These are phyloP conservation scores for Tenualosa thibaudeaui DNA, from an alignment of 2,797 vertebrate species.

Conservation along the genomic window DNA sequence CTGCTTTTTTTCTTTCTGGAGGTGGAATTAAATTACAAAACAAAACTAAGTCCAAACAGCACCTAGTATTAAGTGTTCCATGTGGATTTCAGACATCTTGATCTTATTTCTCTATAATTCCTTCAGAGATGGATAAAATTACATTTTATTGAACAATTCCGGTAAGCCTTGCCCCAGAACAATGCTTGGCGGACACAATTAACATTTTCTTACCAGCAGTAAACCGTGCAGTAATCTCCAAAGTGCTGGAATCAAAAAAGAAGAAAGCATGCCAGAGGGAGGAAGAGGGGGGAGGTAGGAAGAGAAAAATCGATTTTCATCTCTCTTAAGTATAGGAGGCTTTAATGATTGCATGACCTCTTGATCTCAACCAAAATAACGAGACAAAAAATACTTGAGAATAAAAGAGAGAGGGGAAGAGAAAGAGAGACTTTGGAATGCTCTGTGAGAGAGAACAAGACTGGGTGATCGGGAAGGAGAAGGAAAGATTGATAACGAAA, in stretches of 20 bases:
- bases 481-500: slow-evolving; percentile 15
- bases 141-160: slow-evolving; percentile 52
- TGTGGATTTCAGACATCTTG: slow-evolving; percentile 53
- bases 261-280: slow-evolving; percentile 16
- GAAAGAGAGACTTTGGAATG: not conserved
- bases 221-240: slow-evolving; percentile 28
- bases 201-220: slow-evolving; percentile 46
- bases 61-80: slow-evolving; percentile 47
- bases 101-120: slow-evolving; percentile 57
- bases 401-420: not conserved
- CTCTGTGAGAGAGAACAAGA: not conserved
- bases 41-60: slow-evolving; percentile 31
- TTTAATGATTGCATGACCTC: not conserved
- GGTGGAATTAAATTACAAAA: slow-evolving; percentile 21
- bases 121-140: slow-evolving; percentile 54
- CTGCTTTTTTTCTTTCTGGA: not conserved
- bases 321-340: not conserved
- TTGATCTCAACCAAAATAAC: slow-evolving; percentile 7
- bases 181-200: slow-evolving; percentile 51
- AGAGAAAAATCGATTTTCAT: slow-evolving; percentile 1
- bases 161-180: slow-evolving; percentile 50
- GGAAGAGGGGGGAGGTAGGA: not conserved
- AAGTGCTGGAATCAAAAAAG: slow-evolving; percentile 29
- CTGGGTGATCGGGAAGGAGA: not conserved
- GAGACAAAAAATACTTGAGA: not conserved